Evolutionary conservation across 1,140 invertebrate genomes (phyloP).

Genomic region (Panulirus ornatus): DNA sequence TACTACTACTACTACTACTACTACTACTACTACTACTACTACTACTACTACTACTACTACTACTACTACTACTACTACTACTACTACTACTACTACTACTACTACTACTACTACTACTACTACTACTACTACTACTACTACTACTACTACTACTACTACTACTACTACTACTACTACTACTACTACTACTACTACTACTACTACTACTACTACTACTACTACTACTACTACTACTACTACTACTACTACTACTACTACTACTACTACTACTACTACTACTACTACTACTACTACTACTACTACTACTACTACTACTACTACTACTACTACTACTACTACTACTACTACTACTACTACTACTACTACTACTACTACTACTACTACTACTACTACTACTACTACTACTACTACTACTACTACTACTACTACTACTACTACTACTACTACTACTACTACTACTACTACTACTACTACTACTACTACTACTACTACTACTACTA

Average conservation of each 20-base stretch:
- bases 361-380: background rate
- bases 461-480: background rate
- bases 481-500: background rate
- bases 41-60: background rate
- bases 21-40: background rate
- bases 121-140: background rate
- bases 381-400: too few relatives aligned
- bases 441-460: conserved; percentile 7
- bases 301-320: background rate
- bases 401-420: too few relatives aligned
- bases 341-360: background rate
- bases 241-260: background rate
- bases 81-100: background rate
- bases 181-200: too few relatives aligned
- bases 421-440: background rate
- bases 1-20: too few relatives aligned
- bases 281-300: background rate
- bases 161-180: background rate
- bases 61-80: background rate
- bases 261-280: background rate
- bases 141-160: background rate
- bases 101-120: background rate
- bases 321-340: background rate
- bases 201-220: too few relatives aligned
- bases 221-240: background rate